Evolutionary conservation across 2,797 vertebrate species (phyloP).

Genomic region (Ataeniobius toweri): DNA sequence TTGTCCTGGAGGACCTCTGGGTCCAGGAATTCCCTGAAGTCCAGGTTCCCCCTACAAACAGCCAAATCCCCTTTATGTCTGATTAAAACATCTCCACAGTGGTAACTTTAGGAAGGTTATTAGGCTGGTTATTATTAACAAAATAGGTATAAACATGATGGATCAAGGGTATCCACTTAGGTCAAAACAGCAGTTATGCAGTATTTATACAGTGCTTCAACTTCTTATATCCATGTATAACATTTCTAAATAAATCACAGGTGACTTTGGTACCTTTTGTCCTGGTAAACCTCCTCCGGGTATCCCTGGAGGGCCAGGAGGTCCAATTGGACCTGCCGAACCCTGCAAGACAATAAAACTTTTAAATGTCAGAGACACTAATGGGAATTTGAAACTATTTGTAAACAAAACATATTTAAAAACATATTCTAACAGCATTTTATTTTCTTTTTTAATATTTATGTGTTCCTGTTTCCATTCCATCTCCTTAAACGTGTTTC

Average conservation of each 20-base stretch:
- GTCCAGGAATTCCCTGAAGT: slow-evolving; percentile 81
- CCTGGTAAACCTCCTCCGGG: slow-evolving; percentile 86
- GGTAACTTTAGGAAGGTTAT: background rate
- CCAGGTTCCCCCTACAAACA: slow-evolving; percentile 85
- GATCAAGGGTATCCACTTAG: background rate
- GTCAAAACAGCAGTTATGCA: too few relatives aligned
- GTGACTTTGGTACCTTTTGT: slow-evolving; percentile 80
- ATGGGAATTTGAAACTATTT: background rate
- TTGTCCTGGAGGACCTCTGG: slow-evolving; percentile 79
- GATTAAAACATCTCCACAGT: background rate
- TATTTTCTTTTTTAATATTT: background rate
- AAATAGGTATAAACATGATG: background rate
- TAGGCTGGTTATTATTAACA: background rate
- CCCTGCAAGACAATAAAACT: slow-evolving; percentile 73
- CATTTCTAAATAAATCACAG: background rate
- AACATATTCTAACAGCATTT: background rate
- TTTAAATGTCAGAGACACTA: background rate
- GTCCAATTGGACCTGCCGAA: slow-evolving; percentile 76
- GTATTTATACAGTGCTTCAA: background rate
- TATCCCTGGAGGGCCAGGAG: slow-evolving; percentile 76
- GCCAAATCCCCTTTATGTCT: background rate
- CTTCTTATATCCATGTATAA: background rate
- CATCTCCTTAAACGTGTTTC: background rate
- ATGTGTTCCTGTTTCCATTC: background rate
- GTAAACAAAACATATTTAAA: background rate